Evolutionary conservation across 2,113 vertebrate species (phyloP).

Genomic region (Dasyornis broadbenti): DNA sequence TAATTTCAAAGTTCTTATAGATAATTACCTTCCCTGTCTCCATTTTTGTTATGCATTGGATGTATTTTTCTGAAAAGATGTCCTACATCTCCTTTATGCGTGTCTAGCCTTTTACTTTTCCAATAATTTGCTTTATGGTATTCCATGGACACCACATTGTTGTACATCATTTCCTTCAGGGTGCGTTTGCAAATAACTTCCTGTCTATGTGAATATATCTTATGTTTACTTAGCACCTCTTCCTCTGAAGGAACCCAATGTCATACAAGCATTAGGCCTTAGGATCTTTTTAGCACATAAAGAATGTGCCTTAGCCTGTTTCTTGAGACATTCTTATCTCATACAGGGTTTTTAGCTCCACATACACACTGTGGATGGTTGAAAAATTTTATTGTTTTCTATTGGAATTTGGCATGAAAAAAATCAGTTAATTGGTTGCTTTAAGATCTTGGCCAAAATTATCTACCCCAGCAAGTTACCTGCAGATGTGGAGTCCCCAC

Average conservation of each 20-base stretch:
- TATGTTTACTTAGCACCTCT: neutral
- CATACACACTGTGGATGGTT: neutral
- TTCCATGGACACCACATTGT: fast-evolving
- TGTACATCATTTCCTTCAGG: neutral
- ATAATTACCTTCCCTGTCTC: neutral
- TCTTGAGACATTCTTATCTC: neutral
- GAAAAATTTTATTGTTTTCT: neutral
- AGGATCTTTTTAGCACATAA: neutral
- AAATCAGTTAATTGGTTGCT: neutral
- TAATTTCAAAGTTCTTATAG: neutral
- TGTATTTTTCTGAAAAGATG: neutral
- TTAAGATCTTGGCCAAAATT: neutral
- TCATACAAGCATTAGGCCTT: neutral
- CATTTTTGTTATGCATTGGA: neutral
- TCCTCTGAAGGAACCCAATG: neutral
- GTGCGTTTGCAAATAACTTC: neutral
- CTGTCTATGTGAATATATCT: neutral
- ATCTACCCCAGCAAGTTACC: neutral
- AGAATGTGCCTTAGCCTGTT: neutral
- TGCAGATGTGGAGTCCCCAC: neutral
- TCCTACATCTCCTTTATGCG: neutral
- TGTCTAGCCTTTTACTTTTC: neutral
- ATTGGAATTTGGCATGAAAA: neutral
- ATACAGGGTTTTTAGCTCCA: neutral
- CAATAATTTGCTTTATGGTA: neutral